A percentile compares a stretch with the other conserved stretches of the same genome.
phyloP scores from a whole-genome alignment of 53 echinoderm and acorn worm genomes.

The Echinometra lucunter region DNA sequence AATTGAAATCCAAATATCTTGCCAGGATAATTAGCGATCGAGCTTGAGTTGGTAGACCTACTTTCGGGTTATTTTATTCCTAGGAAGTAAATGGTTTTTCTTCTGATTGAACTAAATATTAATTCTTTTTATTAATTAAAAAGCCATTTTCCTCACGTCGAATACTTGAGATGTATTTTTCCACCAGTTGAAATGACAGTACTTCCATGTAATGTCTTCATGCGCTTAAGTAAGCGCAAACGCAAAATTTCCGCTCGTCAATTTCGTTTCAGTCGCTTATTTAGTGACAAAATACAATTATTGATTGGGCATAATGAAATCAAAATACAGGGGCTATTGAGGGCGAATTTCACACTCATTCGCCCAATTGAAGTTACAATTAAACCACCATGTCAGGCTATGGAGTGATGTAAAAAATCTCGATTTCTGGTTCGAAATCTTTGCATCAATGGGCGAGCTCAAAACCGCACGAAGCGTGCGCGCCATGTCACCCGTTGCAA shows the following conservation, averaged over 20 bases:
- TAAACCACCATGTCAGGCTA: conserved; percentile 27
- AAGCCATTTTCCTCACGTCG: neutral
- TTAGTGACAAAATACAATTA: conserved; percentile 30
- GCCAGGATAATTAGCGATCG: neutral
- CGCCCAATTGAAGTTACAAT: conserved; percentile 14
- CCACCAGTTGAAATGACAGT: neutral
- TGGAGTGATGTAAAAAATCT: conserved; percentile 9
- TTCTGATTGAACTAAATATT: neutral
- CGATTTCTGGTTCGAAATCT: conserved; percentile 15
- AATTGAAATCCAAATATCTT: neutral
- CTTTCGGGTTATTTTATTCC: neutral
- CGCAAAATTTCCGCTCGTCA: neutral
- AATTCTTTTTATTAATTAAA: neutral
- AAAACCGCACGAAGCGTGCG: conserved; percentile 43
- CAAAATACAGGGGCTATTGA: conserved; percentile 51
- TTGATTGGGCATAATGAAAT: conserved; percentile 55
- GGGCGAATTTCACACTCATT: conserved; percentile 54
- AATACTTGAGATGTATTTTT: neutral
- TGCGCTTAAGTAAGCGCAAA: neutral
- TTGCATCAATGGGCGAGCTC: neutral
- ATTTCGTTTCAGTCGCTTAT: conserved; percentile 16
- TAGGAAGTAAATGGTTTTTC: neutral
- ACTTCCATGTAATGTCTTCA: neutral
- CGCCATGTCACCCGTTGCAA: neutral
- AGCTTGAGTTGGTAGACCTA: neutral